Percentiles rank a stretch among this genome's conserved stretches.
Conservation (phyloP, 2,113 vertebrate species). For the Marmota monax region DNA sequence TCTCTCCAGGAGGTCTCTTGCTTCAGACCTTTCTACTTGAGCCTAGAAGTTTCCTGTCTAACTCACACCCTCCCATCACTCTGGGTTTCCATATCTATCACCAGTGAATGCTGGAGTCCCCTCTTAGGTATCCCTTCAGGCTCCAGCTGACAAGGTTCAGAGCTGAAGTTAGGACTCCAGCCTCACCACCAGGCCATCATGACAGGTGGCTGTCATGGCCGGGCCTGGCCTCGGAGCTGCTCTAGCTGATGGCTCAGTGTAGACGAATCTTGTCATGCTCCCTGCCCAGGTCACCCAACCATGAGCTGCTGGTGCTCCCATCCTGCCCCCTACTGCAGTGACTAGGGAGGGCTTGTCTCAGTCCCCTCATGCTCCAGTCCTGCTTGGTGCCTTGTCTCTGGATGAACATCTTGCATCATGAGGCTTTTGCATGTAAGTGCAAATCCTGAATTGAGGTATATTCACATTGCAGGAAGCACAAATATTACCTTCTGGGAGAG, state of each 20-base stretch:
- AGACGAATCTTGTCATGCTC: neutral
- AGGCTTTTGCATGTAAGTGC: neutral
- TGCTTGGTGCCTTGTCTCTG: neutral
- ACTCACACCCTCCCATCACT: neutral
- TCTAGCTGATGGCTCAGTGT: neutral
- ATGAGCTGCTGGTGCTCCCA: fast-evolving
- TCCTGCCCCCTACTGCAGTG: neutral
- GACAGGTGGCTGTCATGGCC: too few species aligned
- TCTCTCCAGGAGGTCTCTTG: fast-evolving
- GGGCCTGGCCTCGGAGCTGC: neutral
- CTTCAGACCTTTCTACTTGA: fast-evolving
- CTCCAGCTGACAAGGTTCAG: neutral
- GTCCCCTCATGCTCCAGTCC: fast-evolving
- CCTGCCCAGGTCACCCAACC: neutral
- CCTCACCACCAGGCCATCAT: neutral
- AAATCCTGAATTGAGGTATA: too few species aligned
- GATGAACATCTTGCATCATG: fast-evolving
- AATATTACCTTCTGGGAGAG: neutral
- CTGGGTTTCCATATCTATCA: neutral
- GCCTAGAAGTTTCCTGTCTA: neutral
- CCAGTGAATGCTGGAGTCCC: fast-evolving
- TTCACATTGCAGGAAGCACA: fast-evolving
- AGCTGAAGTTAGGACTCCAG: neutral
- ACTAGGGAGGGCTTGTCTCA: neutral
- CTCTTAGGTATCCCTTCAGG: neutral